Evolutionary conservation across 2,113 vertebrate species (phyloP).

Genomic region (Pseudopipra pipra): DNA sequence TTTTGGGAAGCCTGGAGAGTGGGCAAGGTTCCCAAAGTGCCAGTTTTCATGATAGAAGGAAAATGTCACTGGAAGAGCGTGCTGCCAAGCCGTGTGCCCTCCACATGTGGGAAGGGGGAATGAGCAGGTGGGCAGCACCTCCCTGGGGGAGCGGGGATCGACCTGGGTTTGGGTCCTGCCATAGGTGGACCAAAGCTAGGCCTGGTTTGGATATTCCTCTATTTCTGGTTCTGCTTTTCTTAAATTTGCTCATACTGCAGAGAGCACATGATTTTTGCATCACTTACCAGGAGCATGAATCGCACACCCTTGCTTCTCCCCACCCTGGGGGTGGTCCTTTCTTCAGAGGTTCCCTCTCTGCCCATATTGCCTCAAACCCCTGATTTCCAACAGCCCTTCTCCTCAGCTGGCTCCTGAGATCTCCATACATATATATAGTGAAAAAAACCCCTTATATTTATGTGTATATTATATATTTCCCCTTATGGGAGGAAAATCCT

Average conservation of each 20-base stretch:
- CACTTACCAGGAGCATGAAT: fast-evolving
- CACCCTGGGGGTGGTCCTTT: fast-evolving
- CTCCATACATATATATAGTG: background rate
- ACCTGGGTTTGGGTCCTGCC: background rate
- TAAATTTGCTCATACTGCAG: background rate
- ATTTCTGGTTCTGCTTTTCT: background rate
- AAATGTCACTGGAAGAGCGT: background rate
- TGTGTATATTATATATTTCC: background rate
- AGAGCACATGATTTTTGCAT: background rate
- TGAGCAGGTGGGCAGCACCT: background rate
- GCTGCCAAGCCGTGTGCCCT: background rate
- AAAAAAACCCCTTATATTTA: background rate
- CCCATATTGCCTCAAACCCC: background rate
- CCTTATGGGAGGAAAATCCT: background rate
- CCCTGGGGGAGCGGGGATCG: background rate
- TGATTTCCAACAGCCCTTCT: background rate
- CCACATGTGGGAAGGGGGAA: background rate
- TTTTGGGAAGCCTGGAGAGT: background rate
- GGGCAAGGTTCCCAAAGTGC: background rate
- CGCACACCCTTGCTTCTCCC: fast-evolving
- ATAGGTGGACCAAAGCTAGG: background rate
- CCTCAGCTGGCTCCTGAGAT: background rate
- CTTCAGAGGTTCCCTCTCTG: background rate
- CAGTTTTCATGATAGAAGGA: background rate
- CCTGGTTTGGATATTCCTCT: background rate